Base-by-base conservation (phyloP, 2,888 invertebrate genomes). In the Selenia dentaria region DNA sequence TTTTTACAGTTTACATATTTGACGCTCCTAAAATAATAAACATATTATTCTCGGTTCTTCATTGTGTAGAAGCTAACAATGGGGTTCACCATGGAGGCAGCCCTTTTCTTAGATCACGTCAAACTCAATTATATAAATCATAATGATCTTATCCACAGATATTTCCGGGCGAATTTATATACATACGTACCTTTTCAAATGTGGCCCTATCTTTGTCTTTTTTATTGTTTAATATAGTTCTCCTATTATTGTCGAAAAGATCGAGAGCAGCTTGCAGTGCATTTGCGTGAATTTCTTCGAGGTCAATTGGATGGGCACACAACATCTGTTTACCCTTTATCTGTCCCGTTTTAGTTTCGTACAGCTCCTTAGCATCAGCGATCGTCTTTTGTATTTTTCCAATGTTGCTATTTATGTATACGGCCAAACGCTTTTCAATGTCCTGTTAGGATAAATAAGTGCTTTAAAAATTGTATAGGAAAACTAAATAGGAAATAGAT, bases 271-370 rank as follows among this genome's bases (percentile, higher is more conserved):
- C 33, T 4, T 9, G 9, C 0, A 34, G 28, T 1, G 41, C 41
- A 6, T 28, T 22, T 0, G 10, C 1, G 14, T 41, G 34, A 3
- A 41, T 14, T 3, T 9, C 5, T 5, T 22, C 3, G 13, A 41
- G 10, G 13, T 34, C 41, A 1, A n/a, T 6, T 3, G 52, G 29
- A 12, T 48, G 48, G 18, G 48, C 27, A 24, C 52, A 52, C 5
- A 52, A 9, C 2, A 41, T 22, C 22, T 22, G 31, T 8, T 27
- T 26, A 0, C 16, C 20, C 13, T 33, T 36, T 9, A 48, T 32
- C 8, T 10, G n/a, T 3, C 10, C 8, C 2, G 44, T 24, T 4
- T 12, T 16, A 3, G 24, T 25, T 5, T 45, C 31, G 10, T 38
- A 52, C 2, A 25, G 26, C 0, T 41, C 24, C 5, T 31, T 36